These are phyloP conservation scores for Trypoxylon attenuatum DNA, from an alignment of 2,888 invertebrate genomes.

Conservation along the genomic window DNA sequence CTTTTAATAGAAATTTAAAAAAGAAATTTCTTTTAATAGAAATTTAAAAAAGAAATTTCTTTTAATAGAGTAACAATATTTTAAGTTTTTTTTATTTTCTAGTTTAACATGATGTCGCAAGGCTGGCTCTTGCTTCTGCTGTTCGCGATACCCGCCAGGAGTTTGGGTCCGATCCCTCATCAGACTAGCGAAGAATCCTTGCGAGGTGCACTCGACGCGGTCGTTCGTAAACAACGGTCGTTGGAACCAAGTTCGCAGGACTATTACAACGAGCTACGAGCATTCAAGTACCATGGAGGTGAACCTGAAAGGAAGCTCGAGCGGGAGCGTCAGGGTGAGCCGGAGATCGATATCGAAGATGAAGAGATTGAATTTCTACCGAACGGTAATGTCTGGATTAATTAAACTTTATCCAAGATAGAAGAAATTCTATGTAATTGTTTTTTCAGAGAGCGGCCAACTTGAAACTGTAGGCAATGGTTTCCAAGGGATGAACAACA, in stretches of 20 bases:
- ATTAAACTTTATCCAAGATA: neutral
- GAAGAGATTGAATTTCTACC: slow-evolving; percentile 63
- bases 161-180: slow-evolving; percentile 49
- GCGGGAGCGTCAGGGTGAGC: slow-evolving; percentile 49
- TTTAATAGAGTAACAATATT: neutral
- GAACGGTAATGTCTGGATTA: slow-evolving; percentile 42
- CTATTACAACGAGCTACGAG: slow-evolving; percentile 62
- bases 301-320: slow-evolving; percentile 55
- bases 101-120: slow-evolving; percentile 43
- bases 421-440: neutral
- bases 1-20: no score
- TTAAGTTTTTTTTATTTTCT: neutral
- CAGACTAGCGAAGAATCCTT: slow-evolving; percentile 71
- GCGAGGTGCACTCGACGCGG: slow-evolving; percentile 74
- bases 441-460: slow-evolving; percentile 68
- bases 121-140: slow-evolving; percentile 45
- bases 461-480: slow-evolving; percentile 74
- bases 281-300: slow-evolving; percentile 62
- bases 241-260: slow-evolving; percentile 59
- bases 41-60: no score
- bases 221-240: slow-evolving; percentile 74
- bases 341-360: slow-evolving; percentile 48
- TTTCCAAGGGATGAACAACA: slow-evolving; percentile 69
- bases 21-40: no score
- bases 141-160: slow-evolving; percentile 41